Evolutionary conservation across 1,140 invertebrate genomes (phyloP).

Genomic region (Drosophila funebris): DNA sequence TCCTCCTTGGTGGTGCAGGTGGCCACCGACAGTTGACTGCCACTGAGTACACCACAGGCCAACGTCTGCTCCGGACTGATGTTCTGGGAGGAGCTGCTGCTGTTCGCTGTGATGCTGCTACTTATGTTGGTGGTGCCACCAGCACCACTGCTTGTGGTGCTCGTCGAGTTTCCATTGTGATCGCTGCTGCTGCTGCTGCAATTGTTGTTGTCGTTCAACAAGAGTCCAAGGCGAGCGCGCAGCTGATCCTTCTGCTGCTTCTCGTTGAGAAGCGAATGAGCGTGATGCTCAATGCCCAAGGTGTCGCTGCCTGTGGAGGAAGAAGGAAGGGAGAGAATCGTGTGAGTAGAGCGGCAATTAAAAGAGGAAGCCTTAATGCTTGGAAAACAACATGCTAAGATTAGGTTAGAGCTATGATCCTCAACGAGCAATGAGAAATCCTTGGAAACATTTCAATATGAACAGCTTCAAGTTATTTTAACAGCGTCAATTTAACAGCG

Average conservation of each 20-base stretch:
- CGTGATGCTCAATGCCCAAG: conserved; percentile 57
- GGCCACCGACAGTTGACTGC: conserved; percentile 76
- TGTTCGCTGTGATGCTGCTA: conserved; percentile 83
- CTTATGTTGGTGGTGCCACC: conserved; percentile 84
- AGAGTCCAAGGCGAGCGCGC: conserved; percentile 92
- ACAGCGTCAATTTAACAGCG: background rate
- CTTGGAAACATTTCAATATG: background rate
- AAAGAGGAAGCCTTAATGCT: background rate
- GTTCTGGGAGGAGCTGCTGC: conserved; percentile 66
- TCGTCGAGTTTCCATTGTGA: conserved; percentile 83
- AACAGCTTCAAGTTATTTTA: too few species aligned
- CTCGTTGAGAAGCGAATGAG: conserved; percentile 50
- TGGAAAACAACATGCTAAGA: background rate
- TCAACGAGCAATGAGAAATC: too few species aligned
- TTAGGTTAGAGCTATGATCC: too few species aligned
- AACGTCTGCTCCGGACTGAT: conserved; percentile 75
- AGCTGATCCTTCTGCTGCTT: conserved; percentile 86
- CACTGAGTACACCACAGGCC: conserved; percentile 54
- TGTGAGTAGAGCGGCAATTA: background rate
- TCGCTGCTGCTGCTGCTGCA: conserved; percentile 71
- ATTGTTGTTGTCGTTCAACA: conserved; percentile 88
- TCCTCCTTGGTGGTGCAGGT: conserved; percentile 70
- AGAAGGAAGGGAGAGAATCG: background rate
- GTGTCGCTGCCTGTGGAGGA: conserved; percentile 60
- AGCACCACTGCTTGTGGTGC: conserved; percentile 85